Conservation (phyloP, 64 coral and sea anemone species). For the Porites australiensis region DNA sequence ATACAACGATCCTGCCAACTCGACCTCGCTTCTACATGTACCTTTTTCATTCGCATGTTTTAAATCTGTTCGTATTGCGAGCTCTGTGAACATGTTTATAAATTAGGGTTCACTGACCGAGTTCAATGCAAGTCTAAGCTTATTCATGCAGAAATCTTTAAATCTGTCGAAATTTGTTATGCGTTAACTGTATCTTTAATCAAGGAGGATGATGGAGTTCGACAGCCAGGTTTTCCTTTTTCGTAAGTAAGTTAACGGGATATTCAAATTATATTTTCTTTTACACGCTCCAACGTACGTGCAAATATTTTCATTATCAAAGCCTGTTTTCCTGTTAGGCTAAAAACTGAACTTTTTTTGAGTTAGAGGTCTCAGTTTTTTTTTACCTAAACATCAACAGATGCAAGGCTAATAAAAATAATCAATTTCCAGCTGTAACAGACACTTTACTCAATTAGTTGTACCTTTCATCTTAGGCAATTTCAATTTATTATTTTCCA, state of each 20-base stretch:
- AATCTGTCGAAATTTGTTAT: neutral
- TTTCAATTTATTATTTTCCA: neutral
- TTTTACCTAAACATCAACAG: neutral
- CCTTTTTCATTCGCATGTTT: neutral
- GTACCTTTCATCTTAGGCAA: neutral
- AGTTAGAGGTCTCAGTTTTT: neutral
- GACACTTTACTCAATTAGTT: neutral
- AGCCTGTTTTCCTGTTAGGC: neutral
- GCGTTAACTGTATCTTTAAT: neutral
- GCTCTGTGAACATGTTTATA: neutral
- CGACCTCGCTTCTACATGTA: neutral
- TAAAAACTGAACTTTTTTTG: neutral
- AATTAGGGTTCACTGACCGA: neutral
- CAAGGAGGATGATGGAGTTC: no score
- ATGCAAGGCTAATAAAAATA: neutral
- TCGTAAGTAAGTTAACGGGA: no score
- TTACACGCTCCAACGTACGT: slow-evolving; percentile 5
- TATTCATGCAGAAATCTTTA: neutral
- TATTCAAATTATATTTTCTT: neutral
- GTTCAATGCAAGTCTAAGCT: neutral
- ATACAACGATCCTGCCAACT: neutral
- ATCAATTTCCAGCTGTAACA: neutral
- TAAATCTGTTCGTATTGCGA: neutral
- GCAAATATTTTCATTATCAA: neutral
- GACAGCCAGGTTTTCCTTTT: neutral